Evolutionary conservation across 1,140 invertebrate genomes (phyloP), one percentile per base, ranked within the genome.

Genomic region (Danaus melanippus): DNA sequence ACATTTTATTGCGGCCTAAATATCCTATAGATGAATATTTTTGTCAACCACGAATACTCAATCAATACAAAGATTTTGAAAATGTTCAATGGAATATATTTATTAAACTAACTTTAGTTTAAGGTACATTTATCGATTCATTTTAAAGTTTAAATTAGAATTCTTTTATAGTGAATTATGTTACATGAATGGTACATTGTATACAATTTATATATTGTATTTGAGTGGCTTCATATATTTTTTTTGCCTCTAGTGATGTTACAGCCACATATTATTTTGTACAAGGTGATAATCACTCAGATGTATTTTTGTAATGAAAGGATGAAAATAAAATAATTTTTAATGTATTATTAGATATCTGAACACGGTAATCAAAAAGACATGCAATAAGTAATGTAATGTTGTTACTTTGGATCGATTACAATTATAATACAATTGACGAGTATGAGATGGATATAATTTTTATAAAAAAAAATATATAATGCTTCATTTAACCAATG

Each of bases 371-470:
- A 56, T 50, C 21, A 43, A 69, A 77, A 81, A 77, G 67, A 73
- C 71, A 74, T 69, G 63, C 68, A 72, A 71, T 68, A 66, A 69
- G 58, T 60, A 64, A 63, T 42, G 52, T 68, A 56, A 67, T 66
- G 66, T 50, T 40, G 40, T 58, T 54, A 32, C 32, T 48, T 47
- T 46, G 50, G 56, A 53, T 62, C 59, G 50, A 58, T 61, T 68
- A 67, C 55, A 60, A 74, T 77, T 74, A 74, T 77, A 76, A 67
- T 71, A 66, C 74, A 64, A 69, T 65, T 63, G 74, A 79, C 67
- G 70, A 75, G 62, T 81, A 70, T 71, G 65, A 79, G 49, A 79
- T 76, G 73, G 72, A 79, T 83, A 80, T 83, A 85, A 79, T 81
- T 85, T 80, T 75, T 72, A 79, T 79, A 73, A 76, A 79, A 80